Evolutionary conservation across 2,888 invertebrate genomes (phyloP), one percentile per base, ranked within the genome.

Genomic region (Parnassius mnemosyne): DNA sequence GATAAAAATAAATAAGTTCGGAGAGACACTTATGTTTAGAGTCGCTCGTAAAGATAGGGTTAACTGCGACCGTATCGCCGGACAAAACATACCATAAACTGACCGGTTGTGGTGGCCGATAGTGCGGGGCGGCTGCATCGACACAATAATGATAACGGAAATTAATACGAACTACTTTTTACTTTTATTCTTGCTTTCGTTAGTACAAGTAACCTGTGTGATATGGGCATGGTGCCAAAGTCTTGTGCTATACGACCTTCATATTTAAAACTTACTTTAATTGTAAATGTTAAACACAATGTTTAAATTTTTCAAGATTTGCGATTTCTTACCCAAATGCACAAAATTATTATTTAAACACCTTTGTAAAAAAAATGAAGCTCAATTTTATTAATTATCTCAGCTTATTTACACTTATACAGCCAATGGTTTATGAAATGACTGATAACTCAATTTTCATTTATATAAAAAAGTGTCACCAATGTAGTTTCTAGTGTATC

Each of bases 1-100:
- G 88, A 89, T 87, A 88, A 90, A 88, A 89, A 91, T 89, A 91
- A 90, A 90, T 89, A 90, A 89, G 87, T 85, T 85, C 78, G 78
- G 83, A 84, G 82, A 89, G 89, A 91, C 91, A 89, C 90, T 89
- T 89, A 90, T 89, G 91, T 89, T 89, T 89, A 89, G 89, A 88
- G 89, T 75, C 82, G 84, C 75, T 85, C 89, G 84, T 91, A 91
- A 90, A 91, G 90, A 91, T 90, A 89, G 89, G 89, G 89, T 89
- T 89, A 89, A 91, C 89, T 88, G 89, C 85, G 83, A 84, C 81
- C 77, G 86, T 87, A 86, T 85, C 86, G 84, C 81, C 78, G 84
- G 83, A 88, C 88, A 88, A 88, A 86, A 89, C 90, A 88, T 87
- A 89, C 84, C 87, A 87, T 89, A 89, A 89, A 89, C 80, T 85